Conservation (phyloP, 2,113 vertebrate species). For the Clinocottus analis region DNA sequence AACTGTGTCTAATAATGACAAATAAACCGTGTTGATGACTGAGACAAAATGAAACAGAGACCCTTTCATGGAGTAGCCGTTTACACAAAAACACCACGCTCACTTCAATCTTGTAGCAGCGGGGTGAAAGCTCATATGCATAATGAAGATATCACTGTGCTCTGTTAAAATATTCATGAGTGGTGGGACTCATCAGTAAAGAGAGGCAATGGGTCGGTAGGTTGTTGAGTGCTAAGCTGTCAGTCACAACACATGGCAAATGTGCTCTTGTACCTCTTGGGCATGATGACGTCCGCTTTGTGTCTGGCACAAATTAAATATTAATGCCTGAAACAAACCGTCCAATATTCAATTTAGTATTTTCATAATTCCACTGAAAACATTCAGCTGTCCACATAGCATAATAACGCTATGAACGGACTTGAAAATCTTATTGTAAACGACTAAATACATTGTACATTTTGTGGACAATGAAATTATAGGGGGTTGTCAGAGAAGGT, state of each 20-base stretch:
- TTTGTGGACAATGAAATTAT: background rate
- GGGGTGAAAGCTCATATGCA: slow-evolving; percentile 52
- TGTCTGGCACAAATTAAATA: slow-evolving; percentile 42
- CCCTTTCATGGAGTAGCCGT: background rate
- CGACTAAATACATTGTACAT: background rate
- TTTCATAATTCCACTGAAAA: slow-evolving; percentile 4
- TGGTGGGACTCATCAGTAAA: slow-evolving; percentile 55
- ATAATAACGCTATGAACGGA: background rate
- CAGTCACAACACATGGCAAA: slow-evolving; percentile 47
- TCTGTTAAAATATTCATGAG: slow-evolving; percentile 73
- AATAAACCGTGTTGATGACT: background rate
- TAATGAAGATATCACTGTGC: slow-evolving; percentile 53
- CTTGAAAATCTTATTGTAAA: background rate
- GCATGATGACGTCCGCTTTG: background rate
- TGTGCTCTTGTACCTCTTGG: slow-evolving; percentile 6
- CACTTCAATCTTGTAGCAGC: slow-evolving; percentile 21
- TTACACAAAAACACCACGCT: slow-evolving; percentile 6
- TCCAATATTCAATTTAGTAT: background rate
- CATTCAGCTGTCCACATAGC: background rate
- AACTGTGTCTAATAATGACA: slow-evolving; percentile 1
- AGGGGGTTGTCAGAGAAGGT: background rate
- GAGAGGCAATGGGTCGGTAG: slow-evolving; percentile 32
- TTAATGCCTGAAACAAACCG: slow-evolving; percentile 13
- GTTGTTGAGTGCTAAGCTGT: slow-evolving; percentile 38
- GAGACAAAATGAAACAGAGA: slow-evolving; percentile 9